Evolutionary conservation across 2,888 invertebrate genomes (phyloP).

Genomic region (Cyclophora albipunctata): DNA sequence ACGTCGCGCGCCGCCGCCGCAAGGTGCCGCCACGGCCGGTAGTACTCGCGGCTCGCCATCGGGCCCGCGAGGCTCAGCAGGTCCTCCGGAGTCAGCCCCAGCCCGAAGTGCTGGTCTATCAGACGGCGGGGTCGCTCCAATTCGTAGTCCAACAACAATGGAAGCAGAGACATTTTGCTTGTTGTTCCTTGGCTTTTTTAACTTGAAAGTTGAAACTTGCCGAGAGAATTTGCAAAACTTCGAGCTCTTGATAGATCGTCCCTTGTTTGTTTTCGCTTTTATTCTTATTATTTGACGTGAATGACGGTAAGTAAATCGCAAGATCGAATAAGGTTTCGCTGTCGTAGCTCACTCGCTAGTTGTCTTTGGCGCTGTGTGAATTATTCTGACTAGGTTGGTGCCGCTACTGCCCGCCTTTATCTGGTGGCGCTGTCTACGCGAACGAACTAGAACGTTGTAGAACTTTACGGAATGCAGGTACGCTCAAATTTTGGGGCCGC

Average conservation of each 20-base stretch:
- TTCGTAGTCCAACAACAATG: slow-evolving; percentile 56
- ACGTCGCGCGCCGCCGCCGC: slow-evolving; percentile 65
- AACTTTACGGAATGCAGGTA: slow-evolving; percentile 21
- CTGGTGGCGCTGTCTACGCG: slow-evolving; percentile 35
- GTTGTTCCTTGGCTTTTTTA: slow-evolving; percentile 2
- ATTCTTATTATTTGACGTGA: background rate
- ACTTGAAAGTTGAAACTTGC: background rate
- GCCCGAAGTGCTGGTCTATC: slow-evolving; percentile 72
- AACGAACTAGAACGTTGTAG: slow-evolving; percentile 43
- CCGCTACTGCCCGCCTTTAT: too few species aligned
- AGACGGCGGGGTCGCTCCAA: slow-evolving; percentile 58
- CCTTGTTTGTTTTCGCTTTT: too few species aligned
- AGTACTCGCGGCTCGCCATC: slow-evolving; percentile 45
- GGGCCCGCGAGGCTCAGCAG: slow-evolving; percentile 43
- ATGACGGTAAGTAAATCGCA: slow-evolving; percentile 2
- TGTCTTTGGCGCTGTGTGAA: slow-evolving; percentile 3
- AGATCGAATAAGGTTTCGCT: slow-evolving; percentile 7
- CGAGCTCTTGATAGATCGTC: too few species aligned
- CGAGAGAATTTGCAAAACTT: background rate
- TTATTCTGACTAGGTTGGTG: too few species aligned
- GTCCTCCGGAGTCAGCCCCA: slow-evolving; percentile 67
- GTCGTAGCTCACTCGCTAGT: slow-evolving; percentile 3
- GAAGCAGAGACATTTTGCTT: slow-evolving; percentile 64
- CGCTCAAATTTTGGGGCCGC: slow-evolving; percentile 25
- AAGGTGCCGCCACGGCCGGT: slow-evolving; percentile 61